Base-by-base conservation (phyloP, 2,113 vertebrate genomes). In the Oryzias javanicus region DNA sequence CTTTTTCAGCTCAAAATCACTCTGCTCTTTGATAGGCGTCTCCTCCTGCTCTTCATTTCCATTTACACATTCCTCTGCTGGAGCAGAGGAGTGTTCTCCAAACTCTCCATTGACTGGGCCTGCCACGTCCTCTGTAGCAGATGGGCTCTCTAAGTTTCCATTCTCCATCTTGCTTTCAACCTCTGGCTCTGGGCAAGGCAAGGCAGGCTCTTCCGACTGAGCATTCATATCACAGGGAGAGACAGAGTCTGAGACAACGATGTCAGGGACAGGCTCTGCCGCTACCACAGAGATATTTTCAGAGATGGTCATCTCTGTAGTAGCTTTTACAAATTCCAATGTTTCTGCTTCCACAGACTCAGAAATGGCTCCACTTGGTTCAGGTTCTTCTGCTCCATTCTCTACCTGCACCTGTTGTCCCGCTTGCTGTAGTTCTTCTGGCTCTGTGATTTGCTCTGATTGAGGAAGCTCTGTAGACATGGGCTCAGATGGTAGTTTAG, bases 1-100 rank as follows among this genome's bases (percentile, higher is more conserved):
- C 81, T 90, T 91, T 88, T 92, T 92, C 59, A 89, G 73, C 84
- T 88, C 90, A 87, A 74, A 88, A 78, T 90, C 88, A 77, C 40
- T 82, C 27, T 66, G 79, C 61, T 84, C 81, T 52, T 87, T 75
- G 46, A 83, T 51, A 20, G 80, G 74, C 1, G 59, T 52, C 77
- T 88, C 80, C 64, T 84, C 84, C 19, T 73, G 77, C 54, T 73
- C 64, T 54, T 78, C 76, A 6, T 62, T 57, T 4, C 89, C 86
- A 16, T 92, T 92, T 59, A 92, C 79, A 76, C 79, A 82, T 81
- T 82, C 84, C 66, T 89, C 73, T 19, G 50, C 64, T 18, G 65
- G 65, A 45, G 67, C 44, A 50, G 48, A 18, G 48, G 49, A 49
- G 18, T 73, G 52, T 47, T 76, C 52, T 63, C 56, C 52, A 67